Conservation (phyloP, 2,113 vertebrate genomes). For the Gadus chalcogrammus region DNA sequence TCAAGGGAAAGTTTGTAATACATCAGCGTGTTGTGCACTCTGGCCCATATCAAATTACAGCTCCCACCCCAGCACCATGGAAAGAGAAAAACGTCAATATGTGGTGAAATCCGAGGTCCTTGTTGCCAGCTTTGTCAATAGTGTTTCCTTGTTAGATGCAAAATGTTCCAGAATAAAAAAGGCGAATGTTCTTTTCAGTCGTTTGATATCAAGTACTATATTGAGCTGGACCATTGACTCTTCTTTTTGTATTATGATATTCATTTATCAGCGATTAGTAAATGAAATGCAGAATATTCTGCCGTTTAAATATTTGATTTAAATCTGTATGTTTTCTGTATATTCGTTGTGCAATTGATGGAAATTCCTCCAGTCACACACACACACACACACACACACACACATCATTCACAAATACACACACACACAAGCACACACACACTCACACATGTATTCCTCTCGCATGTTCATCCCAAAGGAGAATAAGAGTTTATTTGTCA, state of each 20-base stretch:
- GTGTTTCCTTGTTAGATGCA: constrained; percentile 54
- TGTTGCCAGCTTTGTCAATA: constrained; percentile 60
- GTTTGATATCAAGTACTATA: too few relatives aligned
- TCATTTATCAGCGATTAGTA: too few relatives aligned
- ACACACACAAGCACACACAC: background rate
- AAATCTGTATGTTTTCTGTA: background rate
- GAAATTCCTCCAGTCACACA: background rate
- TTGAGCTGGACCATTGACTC: too few relatives aligned
- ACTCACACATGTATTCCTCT: constrained; percentile 1
- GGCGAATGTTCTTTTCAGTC: constrained; percentile 22
- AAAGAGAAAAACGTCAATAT: constrained; percentile 64
- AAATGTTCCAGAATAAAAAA: constrained; percentile 50
- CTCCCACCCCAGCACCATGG: constrained; percentile 42
- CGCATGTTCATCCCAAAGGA: constrained; percentile 34
- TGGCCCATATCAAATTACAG: constrained; percentile 59
- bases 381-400: background rate
- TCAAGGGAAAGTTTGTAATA: constrained; percentile 39
- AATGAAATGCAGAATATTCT: too few relatives aligned
- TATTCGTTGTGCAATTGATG: too few relatives aligned
- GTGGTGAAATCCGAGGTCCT: constrained; percentile 60
- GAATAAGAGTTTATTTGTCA: constrained; percentile 57
- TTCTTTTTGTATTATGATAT: too few relatives aligned
- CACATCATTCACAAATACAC: too few relatives aligned
- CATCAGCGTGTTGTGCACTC: constrained; percentile 35
- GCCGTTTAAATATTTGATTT: background rate